These are phyloP conservation scores for Eurytemora carolleeae DNA, from an alignment of 1,140 invertebrate species.

Conservation along the genomic window DNA sequence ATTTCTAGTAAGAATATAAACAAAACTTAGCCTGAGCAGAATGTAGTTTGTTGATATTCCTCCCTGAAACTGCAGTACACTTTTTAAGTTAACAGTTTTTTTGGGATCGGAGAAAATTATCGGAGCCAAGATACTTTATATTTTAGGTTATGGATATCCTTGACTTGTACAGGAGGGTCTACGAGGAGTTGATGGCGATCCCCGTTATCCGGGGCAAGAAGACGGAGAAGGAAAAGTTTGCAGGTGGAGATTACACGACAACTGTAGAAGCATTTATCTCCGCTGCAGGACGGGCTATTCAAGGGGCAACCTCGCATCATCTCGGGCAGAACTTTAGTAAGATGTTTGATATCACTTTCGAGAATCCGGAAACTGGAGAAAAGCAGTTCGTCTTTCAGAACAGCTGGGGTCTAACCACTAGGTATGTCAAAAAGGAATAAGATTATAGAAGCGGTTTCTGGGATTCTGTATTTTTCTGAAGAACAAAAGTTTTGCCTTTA, in stretches of 20 bases:
- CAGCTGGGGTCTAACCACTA: slow-evolving; percentile 94
- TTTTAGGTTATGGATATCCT: slow-evolving; percentile 25
- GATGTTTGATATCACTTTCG: slow-evolving; percentile 94
- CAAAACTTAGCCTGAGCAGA: too few relatives aligned
- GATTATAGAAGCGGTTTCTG: slow-evolving; percentile 42
- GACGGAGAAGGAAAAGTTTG: slow-evolving; percentile 98
- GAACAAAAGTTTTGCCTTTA: background rate
- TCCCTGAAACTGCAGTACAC: too few relatives aligned
- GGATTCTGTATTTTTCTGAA: slow-evolving; percentile 1
- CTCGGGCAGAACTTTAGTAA: slow-evolving; percentile 97
- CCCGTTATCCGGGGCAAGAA: slow-evolving; percentile 88
- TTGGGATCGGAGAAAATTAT: too few relatives aligned
- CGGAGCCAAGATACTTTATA: too few relatives aligned
- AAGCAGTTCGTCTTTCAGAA: slow-evolving; percentile 83
- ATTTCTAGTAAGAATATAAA: slow-evolving; percentile 9
- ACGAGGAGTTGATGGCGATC: slow-evolving; percentile 78
- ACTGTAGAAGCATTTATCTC: slow-evolving; percentile 90
- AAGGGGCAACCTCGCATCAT: slow-evolving; percentile 94
- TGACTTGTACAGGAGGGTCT: slow-evolving; percentile 68
- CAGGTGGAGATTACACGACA: slow-evolving; percentile 90
- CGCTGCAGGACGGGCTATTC: slow-evolving; percentile 81
- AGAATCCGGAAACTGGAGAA: slow-evolving; percentile 73
- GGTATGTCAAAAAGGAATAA: too few relatives aligned
- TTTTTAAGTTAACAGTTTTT: too few relatives aligned
- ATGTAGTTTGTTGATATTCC: slow-evolving; percentile 3